Conservation (phyloP, 2,797 vertebrate genomes). For the Phoebastria nigripes region DNA sequence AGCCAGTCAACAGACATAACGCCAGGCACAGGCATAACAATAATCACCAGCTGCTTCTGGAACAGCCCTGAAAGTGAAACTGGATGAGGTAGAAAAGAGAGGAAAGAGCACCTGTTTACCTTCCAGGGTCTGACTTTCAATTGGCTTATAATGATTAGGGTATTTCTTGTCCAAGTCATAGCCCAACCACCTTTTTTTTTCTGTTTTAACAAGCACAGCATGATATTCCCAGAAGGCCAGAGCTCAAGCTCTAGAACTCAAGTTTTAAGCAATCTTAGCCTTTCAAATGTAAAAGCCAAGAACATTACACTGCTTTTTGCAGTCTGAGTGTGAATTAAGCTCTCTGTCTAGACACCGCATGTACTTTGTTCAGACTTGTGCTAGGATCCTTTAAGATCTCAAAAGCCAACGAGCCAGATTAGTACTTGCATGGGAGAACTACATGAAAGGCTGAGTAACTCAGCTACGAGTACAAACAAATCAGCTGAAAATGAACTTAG, state of each 20-base stretch:
- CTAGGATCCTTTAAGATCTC: conserved; percentile 24
- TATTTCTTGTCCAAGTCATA: not conserved
- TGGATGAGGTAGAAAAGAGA: not conserved
- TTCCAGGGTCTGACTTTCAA: not conserved
- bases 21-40: not conserved
- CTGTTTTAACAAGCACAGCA: not conserved
- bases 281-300: not conserved
- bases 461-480: conserved; percentile 16
- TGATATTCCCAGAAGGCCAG: not conserved
- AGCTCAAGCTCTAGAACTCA: not conserved
- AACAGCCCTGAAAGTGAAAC: not conserved
- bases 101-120: not conserved
- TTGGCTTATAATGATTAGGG: not conserved
- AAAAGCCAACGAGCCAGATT: not conserved
- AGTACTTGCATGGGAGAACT: conserved; percentile 12
- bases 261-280: not conserved
- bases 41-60: not conserved
- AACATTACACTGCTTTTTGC: not conserved
- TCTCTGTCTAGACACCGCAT: not conserved
- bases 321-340: not conserved
- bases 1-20: not conserved
- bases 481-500: conserved; percentile 21
- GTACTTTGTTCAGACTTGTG: conserved; percentile 1
- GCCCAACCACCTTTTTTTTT: not conserved
- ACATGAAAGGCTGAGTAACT: not conserved